Percentiles rank a stretch among this genome's conserved stretches.
These are phyloP conservation scores for Amaurobius ferox DNA, from an alignment of 2,888 invertebrate species.

Conservation along the genomic window DNA sequence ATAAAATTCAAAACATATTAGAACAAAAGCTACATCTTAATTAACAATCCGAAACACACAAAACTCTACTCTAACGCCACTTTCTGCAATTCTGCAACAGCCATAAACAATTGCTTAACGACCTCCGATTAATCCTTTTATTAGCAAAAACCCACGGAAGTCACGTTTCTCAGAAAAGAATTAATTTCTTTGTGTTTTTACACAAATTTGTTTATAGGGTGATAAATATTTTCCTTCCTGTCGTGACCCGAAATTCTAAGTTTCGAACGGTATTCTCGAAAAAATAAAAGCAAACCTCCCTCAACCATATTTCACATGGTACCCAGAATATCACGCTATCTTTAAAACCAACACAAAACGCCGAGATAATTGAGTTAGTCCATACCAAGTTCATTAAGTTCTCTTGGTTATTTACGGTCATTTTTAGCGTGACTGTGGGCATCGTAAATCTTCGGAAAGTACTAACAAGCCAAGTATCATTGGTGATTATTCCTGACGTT, in stretches of 20 bases:
- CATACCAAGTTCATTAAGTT: slow-evolving; percentile 62
- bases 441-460: slow-evolving; percentile 47
- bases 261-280: neutral
- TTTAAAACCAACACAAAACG: slow-evolving; percentile 65
- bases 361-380: slow-evolving; percentile 62
- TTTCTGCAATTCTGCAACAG: neutral
- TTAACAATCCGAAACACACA: no score
- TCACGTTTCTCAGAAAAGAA: slow-evolving; percentile 51
- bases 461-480: slow-evolving; percentile 47
- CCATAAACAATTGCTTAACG: slow-evolving; percentile 61
- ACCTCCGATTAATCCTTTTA: slow-evolving; percentile 33
- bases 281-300: slow-evolving; percentile 4
- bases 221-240: slow-evolving; percentile 63
- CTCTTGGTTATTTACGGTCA: slow-evolving; percentile 61
- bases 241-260: slow-evolving; percentile 31
- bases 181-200: slow-evolving; percentile 60
- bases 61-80: no score
- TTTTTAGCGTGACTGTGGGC: slow-evolving; percentile 37
- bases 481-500: slow-evolving; percentile 37
- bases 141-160: slow-evolving; percentile 41
- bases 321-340: slow-evolving; percentile 56
- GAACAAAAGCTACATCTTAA: no score
- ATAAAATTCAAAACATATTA: no score
- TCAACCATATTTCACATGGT: slow-evolving; percentile 55
- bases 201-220: slow-evolving; percentile 63